Base-by-base conservation (phyloP, 2,797 vertebrate species). In the Bucorvus abyssinicus region DNA sequence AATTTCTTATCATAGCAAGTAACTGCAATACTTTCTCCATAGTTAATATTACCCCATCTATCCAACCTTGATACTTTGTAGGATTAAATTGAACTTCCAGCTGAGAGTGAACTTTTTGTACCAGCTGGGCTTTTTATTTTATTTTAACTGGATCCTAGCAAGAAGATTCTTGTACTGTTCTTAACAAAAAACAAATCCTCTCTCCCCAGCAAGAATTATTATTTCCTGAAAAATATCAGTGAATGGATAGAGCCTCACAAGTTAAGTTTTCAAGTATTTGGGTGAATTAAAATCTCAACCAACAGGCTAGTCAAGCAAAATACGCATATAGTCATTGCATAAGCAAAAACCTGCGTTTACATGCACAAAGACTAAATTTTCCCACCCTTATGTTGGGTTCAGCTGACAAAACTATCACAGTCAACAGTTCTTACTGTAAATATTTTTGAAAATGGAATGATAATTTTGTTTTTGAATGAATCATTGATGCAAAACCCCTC, bases 271-370 rank as follows among this genome's bases (percentile, higher is more conserved):
- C 47, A 83, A 89, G 74, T 65, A 57, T 44, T 71, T 7, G 6
- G 10, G n/a, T 77, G 38, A 87, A 77, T 57, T 78, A 84, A 64
- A 71, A 87, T 75, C 81, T 83, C 56, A 91, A 16, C 13, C 24
- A 87, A 60, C 67, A 84, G 44, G 56, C 36, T 74, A 85, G 26
- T 87, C 70, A 60, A 89, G n/a, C 4, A 63, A 80, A 90, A 80
- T 40, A 69, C 29, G 22, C 6, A 77, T 69, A 29, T 6, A 67
- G 26, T 8, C 29, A 76, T 63, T 74, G 38, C 75, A 87, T 73
- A 92, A 64, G 23, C 23, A 92, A 85, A 84, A 74, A 8, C 20
- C 13, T 68, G 16, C 14, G 11, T 83, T 94, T 91, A n/a, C 44
- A 83, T 67, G 50, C 9, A 71, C 50, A 74, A 89, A 61, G 38